Evolutionary conservation across 2,113 vertebrate genomes (phyloP), one percentile per base, ranked within the genome.

Genomic region (Nothoprocta pentlandii): DNA sequence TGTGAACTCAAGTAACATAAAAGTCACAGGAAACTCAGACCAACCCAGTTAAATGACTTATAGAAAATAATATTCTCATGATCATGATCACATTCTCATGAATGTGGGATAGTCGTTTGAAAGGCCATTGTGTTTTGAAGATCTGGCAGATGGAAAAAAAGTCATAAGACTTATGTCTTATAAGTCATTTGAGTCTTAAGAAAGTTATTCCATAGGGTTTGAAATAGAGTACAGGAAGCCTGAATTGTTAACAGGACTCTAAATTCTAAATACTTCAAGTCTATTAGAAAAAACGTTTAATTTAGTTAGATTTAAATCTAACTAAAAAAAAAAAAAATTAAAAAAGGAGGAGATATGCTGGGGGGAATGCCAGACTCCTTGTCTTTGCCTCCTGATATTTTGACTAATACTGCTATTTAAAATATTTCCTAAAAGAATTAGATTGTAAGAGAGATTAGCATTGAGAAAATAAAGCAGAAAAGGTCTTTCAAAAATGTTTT

Each of bases 161-260:
- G 68, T 39, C 36, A 39, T 39, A 39, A 39, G 36, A 39, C 36
- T 39, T 39, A 39, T 39, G 36, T 39, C 36, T 39, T 39, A 87
- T 21, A 69, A 62, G 32, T 94, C 39, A 86, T 77, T 70, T 93
- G 70, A 95, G 44, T 61, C 59, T 81, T 73, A 93, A 71, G 79
- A 41, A 94, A 70, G 92, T 92, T 96, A 81, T 77, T 92, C 44
- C 82, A 80, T 85, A 94, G 61, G 19, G 80, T 93, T 97, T 90
- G 36, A 92, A 97, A 94, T 49, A 68, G 39, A 73, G 49, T n/a
- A 83, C 7, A n/a, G 36, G 34, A 87, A 91, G 53, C n/a, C 80
- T 80, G 46, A 89, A 80, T 75, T 51, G 20, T 42, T 75, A 80
- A 51, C 19, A 56, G 25, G 11, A 80, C 36, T 78, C 30, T 47